Percentiles rank a stretch among this genome's conserved stretches.
These are phyloP conservation scores for Sacculina carcini DNA, from an alignment of 2,888 invertebrate species.

Conservation along the genomic window DNA sequence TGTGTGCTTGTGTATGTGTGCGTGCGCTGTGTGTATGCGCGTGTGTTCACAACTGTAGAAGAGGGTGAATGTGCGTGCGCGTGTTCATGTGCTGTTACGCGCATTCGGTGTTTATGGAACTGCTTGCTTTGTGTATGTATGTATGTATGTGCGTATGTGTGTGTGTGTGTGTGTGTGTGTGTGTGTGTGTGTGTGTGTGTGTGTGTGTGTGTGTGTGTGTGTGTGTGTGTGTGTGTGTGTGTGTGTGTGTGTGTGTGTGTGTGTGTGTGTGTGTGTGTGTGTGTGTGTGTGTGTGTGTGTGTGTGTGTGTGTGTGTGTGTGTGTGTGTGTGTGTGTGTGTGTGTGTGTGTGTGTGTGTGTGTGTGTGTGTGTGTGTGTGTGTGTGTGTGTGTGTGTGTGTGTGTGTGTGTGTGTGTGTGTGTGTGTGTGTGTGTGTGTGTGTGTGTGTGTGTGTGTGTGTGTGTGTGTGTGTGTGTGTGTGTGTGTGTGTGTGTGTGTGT, in stretches of 20 bases:
- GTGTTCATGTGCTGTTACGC: no score
- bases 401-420: neutral
- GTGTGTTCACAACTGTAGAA: no score
- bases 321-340: neutral
- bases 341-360: neutral
- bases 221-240: conserved; percentile 1
- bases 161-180: conserved; percentile 1
- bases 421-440: neutral
- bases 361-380: neutral
- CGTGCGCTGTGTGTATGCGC: no score
- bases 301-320: neutral
- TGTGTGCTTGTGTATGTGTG: no score
- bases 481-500: neutral
- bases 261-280: neutral
- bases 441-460: neutral
- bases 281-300: neutral
- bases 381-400: neutral
- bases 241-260: neutral
- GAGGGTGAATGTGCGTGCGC: no score
- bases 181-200: neutral
- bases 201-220: neutral
- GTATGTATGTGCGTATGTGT: no score
- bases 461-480: neutral
- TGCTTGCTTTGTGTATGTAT: no score
- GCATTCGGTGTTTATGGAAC: no score